These are phyloP conservation scores for Poeciliopsis presidionis DNA, from an alignment of 2,797 vertebrate species.

Conservation along the genomic window DNA sequence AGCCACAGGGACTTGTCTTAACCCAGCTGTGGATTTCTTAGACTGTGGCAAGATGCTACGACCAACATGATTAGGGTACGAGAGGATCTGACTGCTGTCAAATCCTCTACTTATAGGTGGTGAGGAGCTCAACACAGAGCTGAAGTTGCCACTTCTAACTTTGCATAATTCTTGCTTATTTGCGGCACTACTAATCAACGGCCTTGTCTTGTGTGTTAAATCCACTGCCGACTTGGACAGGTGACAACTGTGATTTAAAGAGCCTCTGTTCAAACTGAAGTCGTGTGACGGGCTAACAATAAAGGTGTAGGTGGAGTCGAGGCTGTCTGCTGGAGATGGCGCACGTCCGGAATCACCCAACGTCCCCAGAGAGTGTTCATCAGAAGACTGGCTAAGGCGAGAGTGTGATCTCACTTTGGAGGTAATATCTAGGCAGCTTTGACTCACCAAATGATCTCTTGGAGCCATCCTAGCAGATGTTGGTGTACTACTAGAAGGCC, in stretches of 20 bases:
- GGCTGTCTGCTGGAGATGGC: constrained; percentile 81
- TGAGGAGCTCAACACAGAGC: constrained; percentile 36
- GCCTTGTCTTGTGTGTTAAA: constrained; percentile 67
- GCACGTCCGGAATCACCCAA: constrained; percentile 70
- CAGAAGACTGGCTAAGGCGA: constrained; percentile 72
- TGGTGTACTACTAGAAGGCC: constrained; percentile 30
- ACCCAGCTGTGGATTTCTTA: constrained; percentile 27
- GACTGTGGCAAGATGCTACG: constrained; percentile 30
- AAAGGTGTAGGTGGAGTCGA: constrained; percentile 85
- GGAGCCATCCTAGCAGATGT: constrained; percentile 45
- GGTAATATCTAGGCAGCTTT: constrained; percentile 76
- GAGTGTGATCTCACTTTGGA: constrained; percentile 64
- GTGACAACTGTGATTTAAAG: constrained; percentile 63
- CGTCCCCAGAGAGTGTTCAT: constrained; percentile 71
- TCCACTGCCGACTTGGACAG: constrained; percentile 79
- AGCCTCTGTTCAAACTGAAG: constrained; percentile 46
- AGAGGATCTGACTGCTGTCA: constrained; percentile 35
- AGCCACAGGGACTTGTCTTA: constrained; percentile 45
- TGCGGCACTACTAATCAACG: constrained; percentile 49
- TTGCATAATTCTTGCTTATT: constrained; percentile 60
- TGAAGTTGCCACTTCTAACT: constrained; percentile 43
- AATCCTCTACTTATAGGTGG: constrained; percentile 34
- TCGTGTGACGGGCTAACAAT: constrained; percentile 78
- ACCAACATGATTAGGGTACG: constrained; percentile 30
- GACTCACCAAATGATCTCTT: constrained; percentile 65